Base-by-base conservation (phyloP, 2,797 vertebrate genomes). In the Lepus oiostolus region DNA sequence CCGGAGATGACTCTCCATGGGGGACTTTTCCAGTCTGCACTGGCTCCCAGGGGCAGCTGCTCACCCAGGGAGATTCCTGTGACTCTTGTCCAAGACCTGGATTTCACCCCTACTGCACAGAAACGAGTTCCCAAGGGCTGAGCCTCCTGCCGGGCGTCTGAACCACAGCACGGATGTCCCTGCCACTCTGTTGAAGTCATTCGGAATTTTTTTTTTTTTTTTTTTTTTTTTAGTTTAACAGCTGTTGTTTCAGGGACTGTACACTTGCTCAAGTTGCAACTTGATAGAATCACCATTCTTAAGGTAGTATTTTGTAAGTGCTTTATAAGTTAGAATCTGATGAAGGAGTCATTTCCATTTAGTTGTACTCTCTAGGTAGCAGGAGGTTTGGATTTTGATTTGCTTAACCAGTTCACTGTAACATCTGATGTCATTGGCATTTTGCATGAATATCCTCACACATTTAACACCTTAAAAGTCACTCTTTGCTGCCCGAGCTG, bases 301-400 rank as follows among this genome's bases (percentile, higher is more conserved):
- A 86, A 70, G 70, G 96, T 98, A 97, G 90, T 96, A 77, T 97
- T 98, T 97, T 98, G 96, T 98, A 98, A 98, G 97, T 98, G 60
- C 96, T 94, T 84, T 97, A 96, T 94, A 95, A 97, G 97, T 96
- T 92, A 96, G 88, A 91, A 79, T 94, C 35, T 88, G 92, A 95
- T 84, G 83, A 97, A 95, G 91, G 96, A 96, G 96, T 97, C 96
- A 97, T 96, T 98, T 98, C 97, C 96, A 97, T 96, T 93, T 89
- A 85, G 82, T 85, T 98, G 95, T 98, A 97, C 80, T 97, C 60
- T 96, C 50, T 95, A 84, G 97, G 95, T 95, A 0, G 81, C 95
- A 94, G 76, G 63, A 88, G 71, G 83, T 90, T 92, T 96, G 62
- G 89, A 50, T 98, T 98, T 97, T 98, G 97, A 98, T 96, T 96